Conservation (phyloP, 1,140 invertebrate genomes). For the Orius laevigatus region DNA sequence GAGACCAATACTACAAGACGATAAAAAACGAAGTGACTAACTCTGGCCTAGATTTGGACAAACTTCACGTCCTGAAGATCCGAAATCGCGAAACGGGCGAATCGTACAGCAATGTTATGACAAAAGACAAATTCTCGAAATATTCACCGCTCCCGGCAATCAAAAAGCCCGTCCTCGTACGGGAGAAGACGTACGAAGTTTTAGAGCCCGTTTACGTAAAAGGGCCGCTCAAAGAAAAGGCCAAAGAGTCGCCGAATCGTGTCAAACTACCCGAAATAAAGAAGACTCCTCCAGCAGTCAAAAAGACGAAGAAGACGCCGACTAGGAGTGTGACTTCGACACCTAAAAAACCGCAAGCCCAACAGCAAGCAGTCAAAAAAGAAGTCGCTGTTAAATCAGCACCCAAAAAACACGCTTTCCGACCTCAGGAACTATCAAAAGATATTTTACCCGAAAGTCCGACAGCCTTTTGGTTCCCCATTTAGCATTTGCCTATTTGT, state of each 20-base stretch:
- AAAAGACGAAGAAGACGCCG: background rate
- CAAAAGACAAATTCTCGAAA: slow-evolving; percentile 10
- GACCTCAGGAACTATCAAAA: slow-evolving; percentile 5
- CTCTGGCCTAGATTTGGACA: slow-evolving; percentile 1
- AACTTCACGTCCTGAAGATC: slow-evolving; percentile 5
- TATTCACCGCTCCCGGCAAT: slow-evolving; percentile 7
- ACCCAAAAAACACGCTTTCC: background rate
- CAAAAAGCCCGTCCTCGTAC: background rate
- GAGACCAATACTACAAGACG: too few relatives aligned
- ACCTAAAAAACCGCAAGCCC: background rate
- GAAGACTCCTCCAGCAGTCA: background rate
- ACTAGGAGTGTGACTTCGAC: background rate
- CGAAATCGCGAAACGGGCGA: slow-evolving; percentile 5
- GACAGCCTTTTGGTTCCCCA: slow-evolving; percentile 7
- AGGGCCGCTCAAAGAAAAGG: background rate
- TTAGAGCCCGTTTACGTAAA: slow-evolving; percentile 6
- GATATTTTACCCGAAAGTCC: slow-evolving; percentile 6
- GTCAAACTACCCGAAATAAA: background rate
- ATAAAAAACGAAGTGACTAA: too few relatives aligned
- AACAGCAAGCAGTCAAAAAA: background rate
- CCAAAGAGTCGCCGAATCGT: background rate
- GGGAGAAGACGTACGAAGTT: slow-evolving; percentile 7
- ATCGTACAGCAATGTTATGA: slow-evolving; percentile 4
- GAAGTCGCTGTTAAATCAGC: background rate
- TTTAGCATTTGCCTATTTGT: background rate